Evolutionary conservation across 2,888 invertebrate species (phyloP).

Genomic region (Sminthurides aquaticus): DNA sequence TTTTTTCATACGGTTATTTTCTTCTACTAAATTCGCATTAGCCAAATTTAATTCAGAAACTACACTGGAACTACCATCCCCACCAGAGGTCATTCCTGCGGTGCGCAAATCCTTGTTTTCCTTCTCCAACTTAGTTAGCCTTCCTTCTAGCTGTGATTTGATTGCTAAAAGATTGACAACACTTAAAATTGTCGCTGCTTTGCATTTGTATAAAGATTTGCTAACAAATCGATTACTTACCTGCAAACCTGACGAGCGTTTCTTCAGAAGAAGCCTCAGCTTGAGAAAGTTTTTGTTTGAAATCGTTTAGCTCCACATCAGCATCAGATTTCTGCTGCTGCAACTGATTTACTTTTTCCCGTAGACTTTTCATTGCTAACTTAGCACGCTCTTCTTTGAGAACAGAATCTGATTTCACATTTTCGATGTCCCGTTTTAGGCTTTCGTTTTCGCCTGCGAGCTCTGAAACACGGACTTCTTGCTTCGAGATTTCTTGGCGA

Average conservation of each 20-base stretch:
- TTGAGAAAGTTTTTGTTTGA: constrained; percentile 44
- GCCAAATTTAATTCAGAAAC: constrained; percentile 14
- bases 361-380: constrained; percentile 27
- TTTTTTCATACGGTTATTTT: constrained; percentile 64
- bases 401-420: constrained; percentile 24
- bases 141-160: constrained; percentile 63
- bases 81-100: constrained; percentile 45
- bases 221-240: constrained; percentile 16
- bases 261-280: no score
- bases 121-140: constrained; percentile 63
- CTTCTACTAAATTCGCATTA: constrained; percentile 51
- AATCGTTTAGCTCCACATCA: constrained; percentile 27
- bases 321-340: constrained; percentile 27
- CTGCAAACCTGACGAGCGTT: constrained; percentile 49
- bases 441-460: constrained; percentile 32
- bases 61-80: constrained; percentile 11
- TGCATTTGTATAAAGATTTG: neutral
- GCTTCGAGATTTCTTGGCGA: constrained; percentile 61
- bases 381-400: constrained; percentile 32
- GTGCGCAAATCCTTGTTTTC: constrained; percentile 60
- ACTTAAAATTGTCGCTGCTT: no score
- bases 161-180: constrained; percentile 50
- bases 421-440: constrained; percentile 32
- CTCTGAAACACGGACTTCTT: constrained; percentile 52
- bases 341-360: constrained; percentile 27